Percentiles rank a stretch among this genome's conserved stretches.
phyloP scores from a whole-genome alignment of 2,888 invertebrate species.

The Noctua janthina region DNA sequence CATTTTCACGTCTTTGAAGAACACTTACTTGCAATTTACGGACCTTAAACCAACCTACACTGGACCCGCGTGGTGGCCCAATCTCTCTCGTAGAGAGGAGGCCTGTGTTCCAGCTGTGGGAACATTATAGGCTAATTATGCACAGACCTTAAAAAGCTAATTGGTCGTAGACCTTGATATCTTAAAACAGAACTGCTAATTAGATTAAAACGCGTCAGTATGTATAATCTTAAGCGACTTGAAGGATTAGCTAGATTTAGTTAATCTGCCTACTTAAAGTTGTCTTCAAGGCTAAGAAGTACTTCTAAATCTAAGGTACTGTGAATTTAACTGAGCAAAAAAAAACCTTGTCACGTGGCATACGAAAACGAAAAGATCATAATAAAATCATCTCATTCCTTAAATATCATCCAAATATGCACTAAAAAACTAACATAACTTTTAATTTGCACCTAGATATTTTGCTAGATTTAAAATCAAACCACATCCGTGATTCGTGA shows the following conservation, averaged over 20 bases:
- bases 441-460: conserved; percentile 13
- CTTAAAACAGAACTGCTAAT: background rate
- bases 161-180: background rate
- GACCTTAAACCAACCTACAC: too few relatives aligned
- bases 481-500: conserved; percentile 38
- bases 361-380: background rate
- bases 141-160: background rate
- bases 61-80: too few relatives aligned
- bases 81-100: too few relatives aligned
- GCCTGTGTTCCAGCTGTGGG: too few relatives aligned
- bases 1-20: background rate
- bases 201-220: background rate
- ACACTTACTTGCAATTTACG: background rate
- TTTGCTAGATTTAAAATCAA: background rate
- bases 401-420: conserved; percentile 8
- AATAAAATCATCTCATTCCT: conserved; percentile 13
- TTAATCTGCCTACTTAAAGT: background rate
- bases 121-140: too few relatives aligned
- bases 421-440: conserved; percentile 10
- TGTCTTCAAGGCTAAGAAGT: background rate
- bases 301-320: background rate
- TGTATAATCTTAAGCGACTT: background rate
- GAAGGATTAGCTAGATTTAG: background rate
- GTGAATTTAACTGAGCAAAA: background rate
- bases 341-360: background rate